These are phyloP conservation scores for Apotomis betuletana DNA, from an alignment of 2,888 invertebrate genomes.

Conservation along the genomic window DNA sequence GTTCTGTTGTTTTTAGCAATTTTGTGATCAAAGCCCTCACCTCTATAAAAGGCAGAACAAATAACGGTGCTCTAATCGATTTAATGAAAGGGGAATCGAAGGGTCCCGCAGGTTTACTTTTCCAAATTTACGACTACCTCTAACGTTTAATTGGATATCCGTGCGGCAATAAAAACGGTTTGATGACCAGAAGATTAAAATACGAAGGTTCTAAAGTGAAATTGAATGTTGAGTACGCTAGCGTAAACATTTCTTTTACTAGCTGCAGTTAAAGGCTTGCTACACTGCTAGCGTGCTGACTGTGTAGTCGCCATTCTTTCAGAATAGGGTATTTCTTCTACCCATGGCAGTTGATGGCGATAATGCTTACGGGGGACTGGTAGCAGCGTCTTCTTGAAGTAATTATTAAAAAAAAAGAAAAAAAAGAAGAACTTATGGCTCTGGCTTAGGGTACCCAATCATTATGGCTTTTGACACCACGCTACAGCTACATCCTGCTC, in stretches of 20 bases:
- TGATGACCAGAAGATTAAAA: constrained; percentile 74
- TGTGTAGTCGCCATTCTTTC: background rate
- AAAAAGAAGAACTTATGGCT: no score
- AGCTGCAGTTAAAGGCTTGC: background rate
- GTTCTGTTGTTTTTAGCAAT: constrained; percentile 72
- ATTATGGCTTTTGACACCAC: no score
- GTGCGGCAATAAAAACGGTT: constrained; percentile 75
- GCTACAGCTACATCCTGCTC: no score
- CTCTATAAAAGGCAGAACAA: constrained; percentile 70
- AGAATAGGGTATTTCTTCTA: no score
- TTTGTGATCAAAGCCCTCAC: constrained; percentile 70
- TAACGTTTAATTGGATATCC: constrained; percentile 77
- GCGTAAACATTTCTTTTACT: constrained; percentile 51
- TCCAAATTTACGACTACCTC: constrained; percentile 76
- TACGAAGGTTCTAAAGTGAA: constrained; percentile 57
- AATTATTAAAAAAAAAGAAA: no score
- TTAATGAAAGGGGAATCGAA: constrained; percentile 78
- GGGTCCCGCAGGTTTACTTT: constrained; percentile 70
- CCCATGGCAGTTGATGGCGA: no score
- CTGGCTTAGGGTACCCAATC: no score
- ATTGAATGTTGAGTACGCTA: constrained; percentile 41
- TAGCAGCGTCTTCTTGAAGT: no score
- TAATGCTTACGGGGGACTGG: no score
- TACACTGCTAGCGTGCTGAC: background rate
- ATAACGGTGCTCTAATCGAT: constrained; percentile 72